phyloP scores from a whole-genome alignment of 2,888 invertebrate genomes.

The Empis livida region DNA sequence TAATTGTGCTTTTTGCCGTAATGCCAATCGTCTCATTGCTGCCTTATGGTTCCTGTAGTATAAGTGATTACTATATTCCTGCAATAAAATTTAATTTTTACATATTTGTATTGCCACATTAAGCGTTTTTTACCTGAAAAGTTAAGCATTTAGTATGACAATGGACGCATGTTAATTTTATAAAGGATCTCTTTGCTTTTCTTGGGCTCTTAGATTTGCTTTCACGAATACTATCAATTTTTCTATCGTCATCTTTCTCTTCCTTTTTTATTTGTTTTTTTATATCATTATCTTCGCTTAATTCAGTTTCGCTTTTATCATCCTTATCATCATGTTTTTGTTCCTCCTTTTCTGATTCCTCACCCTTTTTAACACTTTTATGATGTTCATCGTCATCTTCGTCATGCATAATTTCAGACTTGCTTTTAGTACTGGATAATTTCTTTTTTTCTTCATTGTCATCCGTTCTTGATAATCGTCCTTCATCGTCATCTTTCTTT shows the following conservation, averaged over 20 bases:
- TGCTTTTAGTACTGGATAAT: neutral
- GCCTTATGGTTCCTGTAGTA: conserved; percentile 56
- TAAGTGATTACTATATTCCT: conserved; percentile 64
- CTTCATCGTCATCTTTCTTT: conserved; percentile 16
- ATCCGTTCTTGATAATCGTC: neutral
- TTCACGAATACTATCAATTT: conserved; percentile 16
- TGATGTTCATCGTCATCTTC: conserved; percentile 17
- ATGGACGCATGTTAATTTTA: conserved; percentile 64
- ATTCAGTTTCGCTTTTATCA: conserved; percentile 26
- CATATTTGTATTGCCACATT: neutral
- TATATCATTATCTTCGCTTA: conserved; percentile 23
- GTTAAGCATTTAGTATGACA: conserved; percentile 62
- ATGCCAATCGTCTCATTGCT: conserved; percentile 59
- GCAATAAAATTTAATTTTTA: conserved; percentile 3
- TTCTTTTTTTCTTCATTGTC: neutral
- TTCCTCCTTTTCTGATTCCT: conserved; percentile 17
- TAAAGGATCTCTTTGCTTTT: conserved; percentile 35
- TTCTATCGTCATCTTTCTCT: conserved; percentile 14
- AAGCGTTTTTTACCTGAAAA: conserved; percentile 45
- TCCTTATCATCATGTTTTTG: conserved; percentile 35
- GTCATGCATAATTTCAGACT: conserved; percentile 11
- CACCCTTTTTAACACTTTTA: conserved; percentile 19
- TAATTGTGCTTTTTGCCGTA: conserved; percentile 59
- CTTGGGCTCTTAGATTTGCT: conserved; percentile 14
- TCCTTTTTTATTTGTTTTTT: conserved; percentile 20